Percentiles rank a stretch among this genome's conserved stretches.
Evolutionary conservation across 2,797 vertebrate genomes (phyloP).

Genomic region (Pachyuromys duprasi): DNA sequence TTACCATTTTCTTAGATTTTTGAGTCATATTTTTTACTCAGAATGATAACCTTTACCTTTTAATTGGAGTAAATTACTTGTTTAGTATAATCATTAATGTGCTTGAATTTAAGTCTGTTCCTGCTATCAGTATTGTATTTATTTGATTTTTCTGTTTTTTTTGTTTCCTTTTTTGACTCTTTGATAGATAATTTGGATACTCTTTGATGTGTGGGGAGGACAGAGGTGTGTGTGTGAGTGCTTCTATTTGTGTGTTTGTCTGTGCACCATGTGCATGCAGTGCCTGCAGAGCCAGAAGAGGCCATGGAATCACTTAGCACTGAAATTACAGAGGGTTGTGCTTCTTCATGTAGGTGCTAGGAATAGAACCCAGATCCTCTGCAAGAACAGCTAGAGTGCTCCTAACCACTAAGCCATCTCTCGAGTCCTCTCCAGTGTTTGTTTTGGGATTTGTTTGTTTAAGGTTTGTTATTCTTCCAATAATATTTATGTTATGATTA

Average conservation of each 20-base stretch:
- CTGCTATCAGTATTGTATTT: neutral
- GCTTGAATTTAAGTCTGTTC: neutral
- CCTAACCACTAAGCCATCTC: neutral
- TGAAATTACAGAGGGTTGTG: neutral
- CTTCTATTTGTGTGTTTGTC: neutral
- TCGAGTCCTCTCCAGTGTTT: neutral
- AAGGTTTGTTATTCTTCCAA: neutral
- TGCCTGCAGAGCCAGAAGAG: neutral
- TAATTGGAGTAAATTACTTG: neutral
- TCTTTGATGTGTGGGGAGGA: neutral
- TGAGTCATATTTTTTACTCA: neutral
- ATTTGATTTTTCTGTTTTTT: neutral
- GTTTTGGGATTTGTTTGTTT: neutral
- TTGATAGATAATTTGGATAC: neutral
- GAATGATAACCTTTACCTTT: neutral
- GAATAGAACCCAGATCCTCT: neutral
- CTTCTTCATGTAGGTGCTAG: neutral
- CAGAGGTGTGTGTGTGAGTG: neutral
- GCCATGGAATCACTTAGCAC: neutral
- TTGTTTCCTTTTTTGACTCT: neutral
- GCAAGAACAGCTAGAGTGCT: neutral
- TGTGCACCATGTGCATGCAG: neutral
- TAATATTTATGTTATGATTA: neutral
- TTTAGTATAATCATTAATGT: neutral
- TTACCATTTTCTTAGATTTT: too few species aligned